Conservation (phyloP, 2,797 vertebrate species). For the Clarias pachynema region DNA sequence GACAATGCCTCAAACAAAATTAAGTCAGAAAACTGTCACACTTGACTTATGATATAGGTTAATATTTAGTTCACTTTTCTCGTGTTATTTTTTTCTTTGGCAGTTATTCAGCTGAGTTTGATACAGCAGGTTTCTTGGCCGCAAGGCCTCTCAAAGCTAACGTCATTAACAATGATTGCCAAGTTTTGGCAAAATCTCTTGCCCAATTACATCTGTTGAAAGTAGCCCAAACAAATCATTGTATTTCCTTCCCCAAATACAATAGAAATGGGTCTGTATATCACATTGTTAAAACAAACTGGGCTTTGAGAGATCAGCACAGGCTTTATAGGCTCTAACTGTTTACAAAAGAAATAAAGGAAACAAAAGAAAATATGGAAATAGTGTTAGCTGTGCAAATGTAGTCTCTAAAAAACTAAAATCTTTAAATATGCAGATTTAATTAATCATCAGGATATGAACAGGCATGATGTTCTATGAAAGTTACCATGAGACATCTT, state of each 20-base stretch:
- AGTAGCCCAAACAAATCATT: neutral
- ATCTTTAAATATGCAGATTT: conserved; percentile 6
- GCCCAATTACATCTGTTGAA: neutral
- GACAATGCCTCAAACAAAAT: neutral
- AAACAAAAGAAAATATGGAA: neutral
- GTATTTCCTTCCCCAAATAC: neutral
- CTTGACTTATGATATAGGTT: neutral
- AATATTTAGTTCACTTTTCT: neutral
- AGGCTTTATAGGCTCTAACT: neutral
- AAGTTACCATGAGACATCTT: neutral
- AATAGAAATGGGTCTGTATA: neutral
- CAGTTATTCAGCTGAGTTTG: neutral
- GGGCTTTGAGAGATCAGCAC: neutral
- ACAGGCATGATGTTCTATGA: neutral
- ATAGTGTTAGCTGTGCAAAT: neutral
- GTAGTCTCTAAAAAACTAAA: neutral
- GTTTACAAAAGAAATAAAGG: neutral
- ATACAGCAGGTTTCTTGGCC: too few relatives aligned
- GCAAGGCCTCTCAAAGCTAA: neutral
- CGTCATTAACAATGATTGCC: neutral
- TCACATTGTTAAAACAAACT: neutral
- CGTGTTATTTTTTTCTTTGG: neutral
- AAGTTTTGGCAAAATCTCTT: neutral
- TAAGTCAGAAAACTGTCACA: neutral
- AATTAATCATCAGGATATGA: neutral